Evolutionary conservation across 2,113 vertebrate genomes (phyloP), one percentile per base, ranked within the genome.

Genomic region (Hypanus sabinus): DNA sequence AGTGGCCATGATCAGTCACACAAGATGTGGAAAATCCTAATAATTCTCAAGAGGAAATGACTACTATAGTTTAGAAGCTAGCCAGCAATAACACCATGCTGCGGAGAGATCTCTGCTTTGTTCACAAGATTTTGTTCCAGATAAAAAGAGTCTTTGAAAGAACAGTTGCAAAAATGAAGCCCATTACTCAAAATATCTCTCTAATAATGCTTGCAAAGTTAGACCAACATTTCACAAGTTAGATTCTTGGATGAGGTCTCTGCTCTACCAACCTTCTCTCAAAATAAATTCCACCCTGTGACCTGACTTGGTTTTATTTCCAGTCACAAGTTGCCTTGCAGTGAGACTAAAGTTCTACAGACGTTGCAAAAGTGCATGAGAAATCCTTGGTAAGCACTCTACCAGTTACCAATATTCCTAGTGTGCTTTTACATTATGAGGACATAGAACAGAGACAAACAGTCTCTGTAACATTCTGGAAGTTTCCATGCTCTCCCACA

Each of bases 21-120:
- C 65, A 68, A 91, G 70, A 73, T 55, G 91, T 93, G 91, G 91
- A 93, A 93, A 93, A 73, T 93, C 91, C 70, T 93, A 73, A 93
- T 75, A 75, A 30, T 10, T 87, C 83, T 73, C 70, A 16, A 73
- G 38, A 93, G 91, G 91, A 93, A 93, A 93, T 93, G 68, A 93
- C 91, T 73, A 93, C 85, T 90, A 60, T 22, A 93, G 22, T 93
- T 73, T 11, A 93, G 33, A 73, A 93, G 24, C 68, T 14, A 93
- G 70, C 62, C 36, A 93, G 65, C 91, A 71, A 93, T 30, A 73
- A 73, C 71, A 46, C 38, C 14, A 18, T n/a, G 65, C n/a, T 65
- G n/a, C 36, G 73, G 36, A 73, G 46, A 55, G 38, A 30, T 93
- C 91, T 75, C 38, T 10, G 22, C 22, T 73, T 93, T 73, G 91